These are phyloP conservation scores for Thamnophis sirtalis DNA, from an alignment of 2,113 vertebrate genomes.

Conservation along the genomic window DNA sequence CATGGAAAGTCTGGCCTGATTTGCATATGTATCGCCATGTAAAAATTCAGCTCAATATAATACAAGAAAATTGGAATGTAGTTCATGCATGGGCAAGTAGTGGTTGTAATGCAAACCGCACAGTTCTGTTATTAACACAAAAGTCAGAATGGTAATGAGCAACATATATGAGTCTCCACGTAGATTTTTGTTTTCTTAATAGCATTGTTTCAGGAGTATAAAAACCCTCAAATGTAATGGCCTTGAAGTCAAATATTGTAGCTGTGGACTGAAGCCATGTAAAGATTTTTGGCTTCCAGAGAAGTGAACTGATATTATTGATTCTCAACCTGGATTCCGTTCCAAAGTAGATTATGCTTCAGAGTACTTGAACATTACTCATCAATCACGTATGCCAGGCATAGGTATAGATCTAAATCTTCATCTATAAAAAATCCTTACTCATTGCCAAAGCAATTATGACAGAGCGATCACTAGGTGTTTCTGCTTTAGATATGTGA, in stretches of 20 bases:
- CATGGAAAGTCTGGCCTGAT: neutral
- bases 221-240: neutral
- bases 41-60: neutral
- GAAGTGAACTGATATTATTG: conserved; percentile 5
- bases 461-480: neutral
- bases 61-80: neutral
- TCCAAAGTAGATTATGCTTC: conserved; percentile 13
- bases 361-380: neutral
- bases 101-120: neutral
- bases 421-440: neutral
- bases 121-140: neutral
- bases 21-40: neutral
- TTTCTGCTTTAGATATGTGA: neutral
- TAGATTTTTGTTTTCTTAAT: neutral
- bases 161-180: neutral
- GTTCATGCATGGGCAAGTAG: neutral
- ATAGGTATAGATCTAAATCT: neutral
- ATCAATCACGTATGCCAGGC: neutral
- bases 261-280: neutral
- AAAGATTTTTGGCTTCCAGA: conserved; percentile 15
- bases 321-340: neutral
- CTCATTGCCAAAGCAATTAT: neutral
- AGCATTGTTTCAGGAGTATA: neutral
- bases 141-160: neutral
- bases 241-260: neutral